Evolutionary conservation across 2,888 invertebrate species (phyloP).

Genomic region (Suillia variegata): DNA sequence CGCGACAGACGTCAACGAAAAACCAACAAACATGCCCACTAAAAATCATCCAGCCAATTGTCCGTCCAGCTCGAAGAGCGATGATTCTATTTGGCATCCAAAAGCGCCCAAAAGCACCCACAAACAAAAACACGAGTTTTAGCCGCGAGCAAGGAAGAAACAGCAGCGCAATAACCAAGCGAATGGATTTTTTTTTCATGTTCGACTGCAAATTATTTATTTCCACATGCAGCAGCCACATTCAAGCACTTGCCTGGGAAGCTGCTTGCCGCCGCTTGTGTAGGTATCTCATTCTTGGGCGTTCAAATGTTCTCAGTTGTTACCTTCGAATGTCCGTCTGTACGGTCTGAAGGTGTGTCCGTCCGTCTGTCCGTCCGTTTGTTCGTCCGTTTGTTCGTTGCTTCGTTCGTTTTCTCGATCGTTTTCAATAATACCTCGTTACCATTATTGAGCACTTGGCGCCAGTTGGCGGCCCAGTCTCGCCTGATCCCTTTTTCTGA

Average conservation of each 20-base stretch:
- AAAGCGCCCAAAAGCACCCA: constrained; percentile 7
- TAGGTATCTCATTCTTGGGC: background rate
- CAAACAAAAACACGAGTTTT: no score
- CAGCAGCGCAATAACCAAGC: constrained; percentile 22
- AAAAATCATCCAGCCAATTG: constrained; percentile 27
- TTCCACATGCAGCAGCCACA: constrained; percentile 3
- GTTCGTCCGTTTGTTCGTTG: background rate
- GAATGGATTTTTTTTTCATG: constrained; percentile 6
- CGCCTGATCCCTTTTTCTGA: constrained; percentile 3
- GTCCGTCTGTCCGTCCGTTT: constrained; percentile 1
- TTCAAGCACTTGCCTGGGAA: constrained; percentile 14
- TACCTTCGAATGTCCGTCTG: no score
- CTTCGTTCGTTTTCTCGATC: constrained; percentile 28
- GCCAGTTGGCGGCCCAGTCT: constrained; percentile 52
- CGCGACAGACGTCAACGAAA: constrained; percentile 38
- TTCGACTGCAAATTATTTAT: constrained; percentile 20
- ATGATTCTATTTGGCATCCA: constrained; percentile 5
- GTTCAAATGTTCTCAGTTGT: no score
- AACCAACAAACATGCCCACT: constrained; percentile 40
- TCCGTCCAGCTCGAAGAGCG: constrained; percentile 3
- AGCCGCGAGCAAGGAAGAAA: constrained; percentile 13
- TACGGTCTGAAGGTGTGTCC: no score
- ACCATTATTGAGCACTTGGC: constrained; percentile 61
- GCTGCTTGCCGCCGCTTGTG: background rate
- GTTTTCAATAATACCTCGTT: constrained; percentile 58